Conservation (phyloP, 1,140 invertebrate genomes). For the Penaeus chinensis region DNA sequence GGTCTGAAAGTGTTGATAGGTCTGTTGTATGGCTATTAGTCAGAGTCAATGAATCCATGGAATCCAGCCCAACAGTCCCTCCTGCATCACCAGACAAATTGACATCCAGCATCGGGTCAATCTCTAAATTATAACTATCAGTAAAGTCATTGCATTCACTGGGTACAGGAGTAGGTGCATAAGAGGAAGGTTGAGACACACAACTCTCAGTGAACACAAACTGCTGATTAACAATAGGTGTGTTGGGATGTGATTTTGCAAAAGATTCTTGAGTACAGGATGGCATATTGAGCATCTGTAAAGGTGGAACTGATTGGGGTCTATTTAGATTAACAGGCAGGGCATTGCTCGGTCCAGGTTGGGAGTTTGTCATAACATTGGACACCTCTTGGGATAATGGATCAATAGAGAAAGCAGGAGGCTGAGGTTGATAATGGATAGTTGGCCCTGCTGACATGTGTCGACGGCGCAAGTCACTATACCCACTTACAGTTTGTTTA, state of each 20-base stretch:
- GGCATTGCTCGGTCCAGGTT: constrained; percentile 27
- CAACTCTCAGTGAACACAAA: constrained; percentile 67
- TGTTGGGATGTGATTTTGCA: constrained; percentile 64
- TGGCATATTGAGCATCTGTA: constrained; percentile 70
- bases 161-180: constrained; percentile 78
- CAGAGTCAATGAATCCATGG: constrained; percentile 66
- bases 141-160: constrained; percentile 79
- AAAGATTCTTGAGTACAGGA: constrained; percentile 41
- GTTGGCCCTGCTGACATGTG: constrained; percentile 65
- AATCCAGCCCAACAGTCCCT: constrained; percentile 67
- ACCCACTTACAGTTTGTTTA: constrained; percentile 28
- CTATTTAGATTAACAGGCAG: constrained; percentile 69
- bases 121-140: constrained; percentile 72
- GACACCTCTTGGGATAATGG: constrained; percentile 68
- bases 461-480: constrained; percentile 63
- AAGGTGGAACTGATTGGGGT: constrained; percentile 82
- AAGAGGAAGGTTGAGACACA: constrained; percentile 74
- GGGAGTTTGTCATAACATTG: constrained; percentile 70
- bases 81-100: constrained; percentile 68
- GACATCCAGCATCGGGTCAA: constrained; percentile 68
- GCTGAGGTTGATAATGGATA: constrained; percentile 62
- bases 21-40: constrained; percentile 52
- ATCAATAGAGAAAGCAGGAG: constrained; percentile 39
- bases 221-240: constrained; percentile 64
- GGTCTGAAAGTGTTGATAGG: constrained; percentile 44